Percentiles rank a stretch among this genome's conserved stretches.
phyloP scores from a whole-genome alignment of 2,797 vertebrate genomes.

The Bovichtus diacanthus region DNA sequence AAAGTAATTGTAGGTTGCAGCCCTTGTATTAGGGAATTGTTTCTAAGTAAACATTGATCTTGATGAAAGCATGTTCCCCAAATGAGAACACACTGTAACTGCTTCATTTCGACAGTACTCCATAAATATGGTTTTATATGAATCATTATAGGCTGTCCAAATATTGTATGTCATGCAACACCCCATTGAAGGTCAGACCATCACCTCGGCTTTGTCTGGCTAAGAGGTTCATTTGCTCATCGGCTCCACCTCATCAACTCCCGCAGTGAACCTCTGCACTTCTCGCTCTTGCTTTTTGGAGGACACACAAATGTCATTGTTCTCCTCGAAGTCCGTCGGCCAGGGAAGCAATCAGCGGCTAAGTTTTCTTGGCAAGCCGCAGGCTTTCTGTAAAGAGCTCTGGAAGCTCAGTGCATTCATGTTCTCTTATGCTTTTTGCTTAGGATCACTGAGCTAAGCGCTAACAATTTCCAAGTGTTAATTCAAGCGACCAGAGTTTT shows the following conservation, averaged over 20 bases:
- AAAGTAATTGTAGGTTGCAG: not conserved
- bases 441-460: slow-evolving; percentile 76
- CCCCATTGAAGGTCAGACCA: slow-evolving; percentile 73
- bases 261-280: slow-evolving; percentile 72
- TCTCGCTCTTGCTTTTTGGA: slow-evolving; percentile 70
- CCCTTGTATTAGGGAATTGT: not conserved
- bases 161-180: slow-evolving; percentile 70
- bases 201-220: slow-evolving; percentile 74
- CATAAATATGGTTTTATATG: slow-evolving; percentile 55
- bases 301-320: slow-evolving; percentile 83
- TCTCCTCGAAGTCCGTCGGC: slow-evolving; percentile 70
- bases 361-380: slow-evolving; percentile 76
- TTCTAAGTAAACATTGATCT: slow-evolving; percentile 7
- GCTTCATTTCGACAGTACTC: slow-evolving; percentile 46
- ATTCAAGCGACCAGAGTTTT: slow-evolving; percentile 75
- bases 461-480: slow-evolving; percentile 74
- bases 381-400: slow-evolving; percentile 72
- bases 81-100: slow-evolving; percentile 11
- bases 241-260: slow-evolving; percentile 83
- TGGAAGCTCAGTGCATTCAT: slow-evolving; percentile 65
- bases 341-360: slow-evolving; percentile 75
- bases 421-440: slow-evolving; percentile 73
- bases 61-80: not conserved
- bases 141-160: slow-evolving; percentile 63
- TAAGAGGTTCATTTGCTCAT: slow-evolving; percentile 81